A percentile compares a stretch with the other conserved stretches of the same genome.
phyloP scores from a whole-genome alignment of 1,140 invertebrate species.

The Nixonia krombeini region DNA sequence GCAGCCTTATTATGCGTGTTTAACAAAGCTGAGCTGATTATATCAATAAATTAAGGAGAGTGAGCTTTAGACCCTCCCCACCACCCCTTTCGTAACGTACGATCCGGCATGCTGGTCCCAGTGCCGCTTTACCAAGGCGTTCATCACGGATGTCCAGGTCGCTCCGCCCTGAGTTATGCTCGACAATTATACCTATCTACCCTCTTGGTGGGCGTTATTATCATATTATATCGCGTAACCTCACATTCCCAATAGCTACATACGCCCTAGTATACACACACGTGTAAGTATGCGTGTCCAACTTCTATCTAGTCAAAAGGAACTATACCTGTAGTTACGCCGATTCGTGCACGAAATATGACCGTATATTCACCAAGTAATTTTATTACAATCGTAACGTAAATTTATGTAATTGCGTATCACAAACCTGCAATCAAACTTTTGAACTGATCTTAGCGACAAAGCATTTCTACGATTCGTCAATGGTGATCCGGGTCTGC shows the following conservation, averaged over 20 bases:
- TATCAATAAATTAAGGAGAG: slow-evolving; percentile 67
- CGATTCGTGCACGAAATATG: slow-evolving; percentile 19
- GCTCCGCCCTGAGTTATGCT: slow-evolving; percentile 68
- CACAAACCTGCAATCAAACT: too few species aligned
- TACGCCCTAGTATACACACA: slow-evolving; percentile 22
- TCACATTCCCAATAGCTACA: slow-evolving; percentile 44
- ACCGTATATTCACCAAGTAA: background rate
- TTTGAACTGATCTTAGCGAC: too few species aligned
- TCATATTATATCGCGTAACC: slow-evolving; percentile 63
- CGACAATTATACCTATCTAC: slow-evolving; percentile 68
- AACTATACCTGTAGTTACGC: slow-evolving; percentile 21
- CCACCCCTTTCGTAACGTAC: slow-evolving; percentile 36
- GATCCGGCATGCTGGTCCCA: slow-evolving; percentile 46
- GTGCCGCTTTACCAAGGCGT: slow-evolving; percentile 62
- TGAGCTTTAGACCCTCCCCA: slow-evolving; percentile 10
- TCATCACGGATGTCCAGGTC: slow-evolving; percentile 66
- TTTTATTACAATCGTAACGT: too few species aligned
- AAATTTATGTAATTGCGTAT: too few species aligned
- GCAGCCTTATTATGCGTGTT: slow-evolving; percentile 62
- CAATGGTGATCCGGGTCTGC: too few species aligned
- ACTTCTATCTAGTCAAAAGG: slow-evolving; percentile 27
- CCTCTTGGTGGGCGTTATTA: slow-evolving; percentile 64
- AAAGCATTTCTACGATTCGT: too few species aligned
- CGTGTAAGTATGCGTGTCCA: slow-evolving; percentile 25
- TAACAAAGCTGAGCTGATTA: slow-evolving; percentile 69